These are phyloP conservation scores for Gambusia yucatana DNA, from an alignment of 2,797 vertebrate genomes.

Conservation along the genomic window DNA sequence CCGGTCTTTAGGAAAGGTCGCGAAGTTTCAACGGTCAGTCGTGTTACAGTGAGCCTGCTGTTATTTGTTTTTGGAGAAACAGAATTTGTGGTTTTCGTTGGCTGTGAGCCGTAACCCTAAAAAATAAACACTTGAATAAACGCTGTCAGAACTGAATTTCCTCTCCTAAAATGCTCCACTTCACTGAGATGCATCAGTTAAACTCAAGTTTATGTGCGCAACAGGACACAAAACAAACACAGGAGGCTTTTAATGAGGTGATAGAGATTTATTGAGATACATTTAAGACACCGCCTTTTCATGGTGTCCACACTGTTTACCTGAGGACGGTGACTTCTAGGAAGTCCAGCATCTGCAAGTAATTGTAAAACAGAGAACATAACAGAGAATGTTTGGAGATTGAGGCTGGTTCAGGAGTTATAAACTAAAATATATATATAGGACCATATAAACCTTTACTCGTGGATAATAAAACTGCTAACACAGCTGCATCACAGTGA, in stretches of 20 bases:
- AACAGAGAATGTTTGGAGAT: constrained; percentile 24
- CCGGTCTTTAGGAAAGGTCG: not conserved
- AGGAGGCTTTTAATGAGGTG: constrained; percentile 18
- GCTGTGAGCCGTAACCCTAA: not conserved
- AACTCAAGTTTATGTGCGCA: not conserved
- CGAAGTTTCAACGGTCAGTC: not conserved
- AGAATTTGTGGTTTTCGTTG: not conserved
- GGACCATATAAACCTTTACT: constrained; percentile 57
- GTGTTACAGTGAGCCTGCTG: not conserved
- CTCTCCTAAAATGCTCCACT: not conserved
- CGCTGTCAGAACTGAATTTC: not conserved
- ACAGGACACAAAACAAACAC: not conserved
- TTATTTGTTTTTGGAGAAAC: not conserved
- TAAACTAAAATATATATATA: constrained; percentile 17
- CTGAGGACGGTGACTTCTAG: constrained; percentile 74
- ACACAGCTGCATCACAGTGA: constrained; percentile 73
- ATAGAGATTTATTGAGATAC: constrained; percentile 66
- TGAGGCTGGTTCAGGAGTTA: constrained; percentile 43
- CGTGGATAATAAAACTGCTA: constrained; percentile 53
- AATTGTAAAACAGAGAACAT: constrained; percentile 51
- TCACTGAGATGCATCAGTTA: not conserved
- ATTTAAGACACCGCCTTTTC: constrained; percentile 44
- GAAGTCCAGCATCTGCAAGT: constrained; percentile 69
- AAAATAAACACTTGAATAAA: not conserved
- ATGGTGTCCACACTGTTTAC: constrained; percentile 67